Conservation (phyloP, 2,113 vertebrate species). For the Epinephelus fuscoguttatus region DNA sequence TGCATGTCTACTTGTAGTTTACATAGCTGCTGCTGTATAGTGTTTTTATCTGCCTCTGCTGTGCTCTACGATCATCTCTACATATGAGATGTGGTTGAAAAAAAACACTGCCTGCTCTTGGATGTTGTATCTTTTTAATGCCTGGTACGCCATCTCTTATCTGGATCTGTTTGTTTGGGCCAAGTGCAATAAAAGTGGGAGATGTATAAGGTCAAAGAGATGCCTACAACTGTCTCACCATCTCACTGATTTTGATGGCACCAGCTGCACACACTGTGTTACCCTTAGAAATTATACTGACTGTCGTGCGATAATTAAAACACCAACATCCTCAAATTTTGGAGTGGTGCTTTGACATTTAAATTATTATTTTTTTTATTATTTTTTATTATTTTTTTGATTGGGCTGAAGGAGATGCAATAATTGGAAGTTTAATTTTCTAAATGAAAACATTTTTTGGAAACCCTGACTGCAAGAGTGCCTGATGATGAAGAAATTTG, state of each 20-base stretch:
- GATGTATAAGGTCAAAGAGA: background rate
- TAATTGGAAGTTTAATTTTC: background rate
- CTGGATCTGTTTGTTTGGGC: background rate
- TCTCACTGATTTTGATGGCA: background rate
- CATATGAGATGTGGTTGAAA: background rate
- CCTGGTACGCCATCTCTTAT: background rate
- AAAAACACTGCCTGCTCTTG: background rate
- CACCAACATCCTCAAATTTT: constrained; percentile 2
- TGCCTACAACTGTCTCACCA: background rate
- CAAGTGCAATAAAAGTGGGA: background rate
- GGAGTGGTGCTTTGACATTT: constrained; percentile 2
- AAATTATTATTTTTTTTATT: too few relatives aligned
- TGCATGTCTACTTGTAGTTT: constrained; percentile 23
- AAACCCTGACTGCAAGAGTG: background rate
- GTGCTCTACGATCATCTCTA: background rate
- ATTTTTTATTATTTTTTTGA: too few relatives aligned
- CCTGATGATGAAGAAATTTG: background rate
- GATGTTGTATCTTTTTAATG: background rate
- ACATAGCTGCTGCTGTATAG: constrained; percentile 8
- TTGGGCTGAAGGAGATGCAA: background rate
- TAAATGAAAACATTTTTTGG: background rate
- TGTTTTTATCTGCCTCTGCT: constrained; percentile 17
- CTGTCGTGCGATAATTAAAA: background rate
- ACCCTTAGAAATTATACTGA: background rate
- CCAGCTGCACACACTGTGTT: background rate